phyloP scores from a whole-genome alignment of 2,888 invertebrate genomes.

The Zele albiditarsus region DNA sequence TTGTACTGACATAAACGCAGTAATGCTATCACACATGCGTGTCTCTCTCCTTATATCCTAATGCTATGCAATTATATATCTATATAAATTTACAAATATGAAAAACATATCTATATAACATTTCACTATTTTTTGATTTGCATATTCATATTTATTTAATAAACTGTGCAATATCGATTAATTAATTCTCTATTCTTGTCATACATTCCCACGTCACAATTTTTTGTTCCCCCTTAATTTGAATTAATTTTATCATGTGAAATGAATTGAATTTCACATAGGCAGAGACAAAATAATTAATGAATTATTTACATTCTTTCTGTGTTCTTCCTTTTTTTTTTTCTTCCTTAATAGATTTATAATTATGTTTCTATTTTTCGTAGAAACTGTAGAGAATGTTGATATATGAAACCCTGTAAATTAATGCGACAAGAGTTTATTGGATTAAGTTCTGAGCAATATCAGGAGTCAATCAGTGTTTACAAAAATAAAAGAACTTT shows the following conservation, averaged over 20 bases:
- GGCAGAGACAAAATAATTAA: too few species aligned
- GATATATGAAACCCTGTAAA: too few species aligned
- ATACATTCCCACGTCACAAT: neutral
- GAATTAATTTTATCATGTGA: neutral
- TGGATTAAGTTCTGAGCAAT: too few species aligned
- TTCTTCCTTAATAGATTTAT: too few species aligned
- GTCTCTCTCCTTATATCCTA: neutral
- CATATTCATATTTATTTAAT: constrained; percentile 45
- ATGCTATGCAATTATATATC: constrained; percentile 1
- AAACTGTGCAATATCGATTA: constrained; percentile 46
- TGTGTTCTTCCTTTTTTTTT: too few species aligned
- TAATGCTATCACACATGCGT: neutral
- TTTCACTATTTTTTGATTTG: constrained; percentile 30
- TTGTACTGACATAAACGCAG: neutral
- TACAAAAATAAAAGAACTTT: too few species aligned
- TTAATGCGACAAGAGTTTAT: too few species aligned
- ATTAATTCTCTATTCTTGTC: constrained; percentile 38
- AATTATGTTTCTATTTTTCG: too few species aligned
- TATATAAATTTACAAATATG: constrained; percentile 13
- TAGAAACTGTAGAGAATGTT: too few species aligned
- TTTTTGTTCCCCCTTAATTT: neutral
- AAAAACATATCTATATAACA: constrained; percentile 19
- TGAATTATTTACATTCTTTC: too few species aligned
- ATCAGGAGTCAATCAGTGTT: too few species aligned
- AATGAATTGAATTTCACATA: too few species aligned